Conservation (phyloP, 2,797 vertebrate species). For the Trichosurus vulpecula region DNA sequence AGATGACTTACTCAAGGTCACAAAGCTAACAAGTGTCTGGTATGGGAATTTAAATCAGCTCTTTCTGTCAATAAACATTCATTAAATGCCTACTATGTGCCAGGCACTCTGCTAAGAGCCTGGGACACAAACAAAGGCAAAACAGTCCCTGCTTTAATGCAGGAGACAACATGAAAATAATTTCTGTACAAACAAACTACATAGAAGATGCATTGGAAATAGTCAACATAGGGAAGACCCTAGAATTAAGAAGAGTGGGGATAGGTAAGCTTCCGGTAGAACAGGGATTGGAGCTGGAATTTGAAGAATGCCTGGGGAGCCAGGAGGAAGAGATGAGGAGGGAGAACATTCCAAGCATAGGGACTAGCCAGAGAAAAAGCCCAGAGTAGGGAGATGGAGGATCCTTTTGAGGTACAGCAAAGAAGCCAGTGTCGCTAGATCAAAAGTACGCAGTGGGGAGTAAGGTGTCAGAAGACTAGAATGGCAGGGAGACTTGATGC, state of each 20-base stretch:
- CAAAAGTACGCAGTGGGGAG: neutral
- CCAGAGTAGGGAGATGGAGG: too few species aligned
- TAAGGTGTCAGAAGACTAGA: neutral
- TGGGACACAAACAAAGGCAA: neutral
- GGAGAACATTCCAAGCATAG: neutral
- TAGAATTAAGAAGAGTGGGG: neutral
- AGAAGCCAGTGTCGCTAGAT: neutral
- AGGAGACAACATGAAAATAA: neutral
- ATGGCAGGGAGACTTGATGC: neutral
- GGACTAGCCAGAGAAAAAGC: neutral
- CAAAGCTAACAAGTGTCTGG: neutral
- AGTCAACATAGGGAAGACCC: neutral
- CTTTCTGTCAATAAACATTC: neutral
- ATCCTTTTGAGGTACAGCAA: neutral
- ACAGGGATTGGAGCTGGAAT: neutral
- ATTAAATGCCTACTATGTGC: neutral
- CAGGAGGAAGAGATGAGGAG: neutral
- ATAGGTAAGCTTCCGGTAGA: neutral
- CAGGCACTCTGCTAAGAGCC: neutral
- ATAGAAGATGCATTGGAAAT: neutral
- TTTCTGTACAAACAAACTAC: neutral
- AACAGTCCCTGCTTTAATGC: neutral
- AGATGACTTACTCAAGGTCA: neutral
- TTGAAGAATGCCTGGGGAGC: neutral
- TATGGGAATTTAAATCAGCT: neutral